These are phyloP conservation scores for Dasysyrphus tricinctus DNA, from an alignment of 2,888 invertebrate species.

Conservation along the genomic window DNA sequence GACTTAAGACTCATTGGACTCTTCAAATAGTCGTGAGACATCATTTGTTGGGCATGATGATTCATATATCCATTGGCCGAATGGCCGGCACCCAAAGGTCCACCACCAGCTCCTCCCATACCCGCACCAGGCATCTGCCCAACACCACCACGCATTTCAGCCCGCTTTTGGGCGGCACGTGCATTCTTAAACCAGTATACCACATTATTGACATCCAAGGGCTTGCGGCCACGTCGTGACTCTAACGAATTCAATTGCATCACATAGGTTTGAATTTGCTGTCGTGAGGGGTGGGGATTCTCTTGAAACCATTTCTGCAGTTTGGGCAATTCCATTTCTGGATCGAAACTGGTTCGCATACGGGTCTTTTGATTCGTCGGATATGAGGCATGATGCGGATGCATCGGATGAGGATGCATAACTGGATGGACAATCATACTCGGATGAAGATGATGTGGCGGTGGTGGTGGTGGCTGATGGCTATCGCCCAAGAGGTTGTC, in stretches of 20 bases:
- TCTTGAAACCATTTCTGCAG: slow-evolving; percentile 98
- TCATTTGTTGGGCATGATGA: slow-evolving; percentile 83
- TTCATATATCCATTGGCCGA: slow-evolving; percentile 82
- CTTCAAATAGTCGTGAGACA: slow-evolving; percentile 88
- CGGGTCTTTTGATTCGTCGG: slow-evolving; percentile 93
- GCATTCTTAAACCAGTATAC: slow-evolving; percentile 99
- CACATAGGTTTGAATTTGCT: slow-evolving; percentile 98
- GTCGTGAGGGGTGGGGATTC: slow-evolving; percentile 98
- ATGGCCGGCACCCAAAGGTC: slow-evolving; percentile 80
- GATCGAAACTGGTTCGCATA: slow-evolving; percentile 98
- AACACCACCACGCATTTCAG: slow-evolving; percentile 88
- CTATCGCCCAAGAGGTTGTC: slow-evolving; percentile 60
- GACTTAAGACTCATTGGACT: slow-evolving; percentile 86
- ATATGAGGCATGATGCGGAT: slow-evolving; percentile 87
- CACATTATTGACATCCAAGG: slow-evolving; percentile 97
- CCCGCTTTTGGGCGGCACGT: slow-evolving; percentile 96
- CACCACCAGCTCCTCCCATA: slow-evolving; percentile 79
- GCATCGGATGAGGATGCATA: slow-evolving; percentile 89
- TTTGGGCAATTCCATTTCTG: slow-evolving; percentile 97
- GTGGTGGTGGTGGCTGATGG: slow-evolving; percentile 71
- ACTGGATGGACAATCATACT: slow-evolving; percentile 87
- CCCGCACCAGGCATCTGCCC: slow-evolving; percentile 61
- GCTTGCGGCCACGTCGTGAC: slow-evolving; percentile 95
- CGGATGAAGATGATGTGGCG: slow-evolving; percentile 79
- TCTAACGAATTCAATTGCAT: slow-evolving; percentile 96